Conservation (phyloP, 2,888 invertebrate genomes). For the Dione juno region DNA sequence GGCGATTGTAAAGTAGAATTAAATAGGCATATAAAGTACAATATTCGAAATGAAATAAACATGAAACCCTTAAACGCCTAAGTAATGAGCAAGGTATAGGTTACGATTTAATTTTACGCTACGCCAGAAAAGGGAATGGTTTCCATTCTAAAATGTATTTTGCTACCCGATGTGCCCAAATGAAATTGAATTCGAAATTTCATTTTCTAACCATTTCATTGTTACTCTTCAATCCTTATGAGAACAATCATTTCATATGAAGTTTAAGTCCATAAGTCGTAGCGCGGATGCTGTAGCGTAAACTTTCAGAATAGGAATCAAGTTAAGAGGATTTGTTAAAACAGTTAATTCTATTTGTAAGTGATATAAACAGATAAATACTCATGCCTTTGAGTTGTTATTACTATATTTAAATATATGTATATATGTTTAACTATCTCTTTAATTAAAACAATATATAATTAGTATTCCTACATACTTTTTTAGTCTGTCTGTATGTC, state of each 20-base stretch:
- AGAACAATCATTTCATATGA: conserved; percentile 37
- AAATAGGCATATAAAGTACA: neutral
- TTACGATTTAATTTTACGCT: conserved; percentile 73
- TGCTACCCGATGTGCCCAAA: conserved; percentile 39
- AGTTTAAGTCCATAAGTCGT: conserved; percentile 28
- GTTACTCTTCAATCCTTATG: conserved; percentile 40
- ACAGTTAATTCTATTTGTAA: conserved; percentile 3
- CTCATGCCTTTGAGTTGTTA: neutral
- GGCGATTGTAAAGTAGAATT: neutral
- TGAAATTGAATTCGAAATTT: conserved; percentile 46
- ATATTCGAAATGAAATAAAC: conserved; percentile 19
- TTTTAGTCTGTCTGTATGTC: too few species aligned
- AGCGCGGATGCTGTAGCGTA: conserved; percentile 20
- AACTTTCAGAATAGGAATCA: conserved; percentile 25
- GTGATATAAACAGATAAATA: conserved; percentile 5
- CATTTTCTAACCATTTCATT: conserved; percentile 42
- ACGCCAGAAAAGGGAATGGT: conserved; percentile 50
- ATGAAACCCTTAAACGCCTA: conserved; percentile 27
- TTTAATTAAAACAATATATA: too few species aligned
- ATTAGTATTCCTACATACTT: too few species aligned
- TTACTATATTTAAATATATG: neutral
- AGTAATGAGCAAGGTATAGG: conserved; percentile 50
- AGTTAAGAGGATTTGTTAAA: conserved; percentile 21
- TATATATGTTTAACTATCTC: too few species aligned
- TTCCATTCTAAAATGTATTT: conserved; percentile 45